Conservation (phyloP, 2,113 vertebrate genomes). For the Thymallus thymallus region DNA sequence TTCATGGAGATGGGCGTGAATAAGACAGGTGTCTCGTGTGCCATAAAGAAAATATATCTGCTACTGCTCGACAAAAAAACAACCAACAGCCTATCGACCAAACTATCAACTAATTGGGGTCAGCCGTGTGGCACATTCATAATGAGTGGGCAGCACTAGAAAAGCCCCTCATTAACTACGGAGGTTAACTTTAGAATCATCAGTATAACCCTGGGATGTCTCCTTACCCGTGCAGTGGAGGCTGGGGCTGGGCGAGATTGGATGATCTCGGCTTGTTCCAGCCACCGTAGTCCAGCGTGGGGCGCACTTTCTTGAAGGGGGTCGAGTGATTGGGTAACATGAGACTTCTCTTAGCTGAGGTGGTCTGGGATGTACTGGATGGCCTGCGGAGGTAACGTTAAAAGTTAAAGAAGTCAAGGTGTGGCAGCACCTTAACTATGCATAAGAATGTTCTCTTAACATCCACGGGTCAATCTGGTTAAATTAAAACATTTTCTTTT, state of each 20-base stretch:
- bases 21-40: too few relatives aligned
- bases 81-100: too few relatives aligned
- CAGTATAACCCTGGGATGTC: background rate
- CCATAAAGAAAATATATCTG: too few relatives aligned
- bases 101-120: too few relatives aligned
- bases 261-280: constrained; percentile 92
- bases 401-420: background rate
- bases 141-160: too few relatives aligned
- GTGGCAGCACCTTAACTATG: background rate
- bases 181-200: background rate
- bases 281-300: constrained; percentile 89
- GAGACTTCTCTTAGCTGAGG: constrained; percentile 88
- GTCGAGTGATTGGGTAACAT: constrained; percentile 88
- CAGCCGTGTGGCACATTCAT: too few relatives aligned
- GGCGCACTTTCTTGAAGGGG: constrained; percentile 90
- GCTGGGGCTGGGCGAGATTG: constrained; percentile 82
- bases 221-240: constrained; percentile 89
- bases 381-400: constrained; percentile 67
- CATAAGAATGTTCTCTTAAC: too few relatives aligned
- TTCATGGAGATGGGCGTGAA: too few relatives aligned
- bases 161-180: too few relatives aligned
- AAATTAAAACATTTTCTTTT: too few relatives aligned
- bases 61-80: too few relatives aligned
- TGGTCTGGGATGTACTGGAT: constrained; percentile 72
- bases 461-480: background rate